Percentiles rank a stretch among this genome's conserved stretches.
Conservation (phyloP, 2,797 vertebrate species). For the Enoplosus armatus region DNA sequence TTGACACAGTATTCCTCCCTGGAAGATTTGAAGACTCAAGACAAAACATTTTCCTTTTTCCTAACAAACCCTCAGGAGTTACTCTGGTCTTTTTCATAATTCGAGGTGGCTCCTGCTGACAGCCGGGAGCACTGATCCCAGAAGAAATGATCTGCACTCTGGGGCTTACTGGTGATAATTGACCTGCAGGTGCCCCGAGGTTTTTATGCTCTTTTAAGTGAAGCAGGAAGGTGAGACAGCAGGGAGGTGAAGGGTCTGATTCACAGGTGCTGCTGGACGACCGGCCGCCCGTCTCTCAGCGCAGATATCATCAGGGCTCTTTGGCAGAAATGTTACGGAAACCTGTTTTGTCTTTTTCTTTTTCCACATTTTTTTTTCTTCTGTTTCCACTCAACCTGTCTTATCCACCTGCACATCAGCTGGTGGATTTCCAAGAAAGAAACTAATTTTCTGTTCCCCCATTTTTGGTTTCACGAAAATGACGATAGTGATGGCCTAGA, state of each 20-base stretch:
- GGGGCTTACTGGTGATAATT: constrained; percentile 58
- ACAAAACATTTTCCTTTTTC: constrained; percentile 20
- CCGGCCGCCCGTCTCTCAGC: neutral
- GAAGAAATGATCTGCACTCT: constrained; percentile 62
- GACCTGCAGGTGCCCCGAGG: constrained; percentile 56
- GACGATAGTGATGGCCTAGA: too few species aligned
- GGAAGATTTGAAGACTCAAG: constrained; percentile 13
- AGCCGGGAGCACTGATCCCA: constrained; percentile 65
- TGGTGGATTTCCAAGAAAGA: neutral
- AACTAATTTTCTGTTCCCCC: neutral
- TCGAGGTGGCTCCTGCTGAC: constrained; percentile 57
- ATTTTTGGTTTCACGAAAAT: neutral
- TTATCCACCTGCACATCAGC: neutral
- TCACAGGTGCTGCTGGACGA: constrained; percentile 19
- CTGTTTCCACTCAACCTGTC: neutral
- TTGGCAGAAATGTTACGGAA: neutral
- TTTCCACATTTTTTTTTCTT: neutral
- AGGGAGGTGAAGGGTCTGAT: constrained; percentile 4
- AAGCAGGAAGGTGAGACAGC: constrained; percentile 16
- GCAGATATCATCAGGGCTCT: neutral
- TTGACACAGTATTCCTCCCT: constrained; percentile 20
- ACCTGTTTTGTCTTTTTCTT: neutral
- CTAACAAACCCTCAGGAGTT: constrained; percentile 10
- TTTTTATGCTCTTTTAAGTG: constrained; percentile 34
- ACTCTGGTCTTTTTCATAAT: constrained; percentile 36